Conservation (phyloP, 1,140 invertebrate species). For the Stegodyphus mimosarum region DNA sequence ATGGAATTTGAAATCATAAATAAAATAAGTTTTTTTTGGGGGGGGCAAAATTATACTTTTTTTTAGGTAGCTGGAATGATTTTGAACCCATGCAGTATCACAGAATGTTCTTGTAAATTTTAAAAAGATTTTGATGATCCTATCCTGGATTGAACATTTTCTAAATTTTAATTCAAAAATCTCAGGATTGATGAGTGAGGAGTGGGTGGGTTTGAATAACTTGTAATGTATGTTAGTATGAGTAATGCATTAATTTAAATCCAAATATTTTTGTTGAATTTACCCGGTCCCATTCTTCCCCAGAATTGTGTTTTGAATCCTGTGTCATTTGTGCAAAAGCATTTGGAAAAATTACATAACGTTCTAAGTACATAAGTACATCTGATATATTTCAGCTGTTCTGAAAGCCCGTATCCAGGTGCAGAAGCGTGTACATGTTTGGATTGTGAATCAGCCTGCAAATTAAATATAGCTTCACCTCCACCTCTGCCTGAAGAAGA, state of each 20-base stretch:
- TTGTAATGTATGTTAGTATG: not conserved
- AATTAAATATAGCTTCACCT: constrained; percentile 69
- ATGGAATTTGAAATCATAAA: too few relatives aligned
- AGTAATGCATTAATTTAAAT: not conserved
- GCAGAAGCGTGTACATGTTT: constrained; percentile 83
- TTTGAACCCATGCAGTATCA: too few relatives aligned
- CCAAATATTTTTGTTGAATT: not conserved
- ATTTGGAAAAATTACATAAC: not conserved
- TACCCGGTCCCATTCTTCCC: not conserved
- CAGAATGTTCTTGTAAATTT: too few relatives aligned
- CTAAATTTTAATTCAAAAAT: too few relatives aligned
- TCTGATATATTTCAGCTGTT: constrained; percentile 40
- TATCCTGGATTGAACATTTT: too few relatives aligned
- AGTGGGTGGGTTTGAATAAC: too few relatives aligned
- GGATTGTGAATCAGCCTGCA: constrained; percentile 85
- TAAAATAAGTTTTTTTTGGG: too few relatives aligned
- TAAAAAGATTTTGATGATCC: too few relatives aligned
- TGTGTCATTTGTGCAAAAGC: not conserved
- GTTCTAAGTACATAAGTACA: not conserved
- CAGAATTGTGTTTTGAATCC: not conserved
- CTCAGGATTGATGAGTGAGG: too few relatives aligned
- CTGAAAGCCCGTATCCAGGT: constrained; percentile 33
- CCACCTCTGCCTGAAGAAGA: constrained; percentile 73
- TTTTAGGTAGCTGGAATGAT: too few relatives aligned
- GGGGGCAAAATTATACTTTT: too few relatives aligned